These are phyloP conservation scores for Anthrax anthrax DNA, from an alignment of 2,888 invertebrate genomes.

Conservation along the genomic window DNA sequence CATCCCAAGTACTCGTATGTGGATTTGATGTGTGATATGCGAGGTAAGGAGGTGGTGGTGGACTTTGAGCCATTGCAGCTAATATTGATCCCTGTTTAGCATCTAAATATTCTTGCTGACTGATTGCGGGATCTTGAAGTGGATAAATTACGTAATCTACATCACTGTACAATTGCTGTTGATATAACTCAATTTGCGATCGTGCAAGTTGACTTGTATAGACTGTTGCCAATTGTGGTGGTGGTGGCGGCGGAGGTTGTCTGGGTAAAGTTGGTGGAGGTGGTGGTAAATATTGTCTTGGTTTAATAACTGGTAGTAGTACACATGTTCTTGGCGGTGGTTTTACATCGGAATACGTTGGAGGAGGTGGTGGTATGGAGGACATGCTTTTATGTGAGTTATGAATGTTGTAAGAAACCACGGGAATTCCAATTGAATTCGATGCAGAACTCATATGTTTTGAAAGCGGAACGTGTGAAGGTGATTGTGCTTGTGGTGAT, in stretches of 20 bases:
- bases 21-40: conserved; percentile 34
- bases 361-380: conserved; percentile 35
- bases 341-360: conserved; percentile 38
- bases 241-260: conserved; percentile 48
- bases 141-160: conserved; percentile 87
- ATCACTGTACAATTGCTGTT: conserved; percentile 79
- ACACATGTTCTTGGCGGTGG: conserved; percentile 39
- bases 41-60: conserved; percentile 43
- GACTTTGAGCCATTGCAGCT: conserved; percentile 49
- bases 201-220: conserved; percentile 54
- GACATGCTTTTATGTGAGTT: conserved; percentile 47
- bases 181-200: conserved; percentile 72
- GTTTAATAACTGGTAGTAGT: conserved; percentile 47
- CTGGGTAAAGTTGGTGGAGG: conserved; percentile 51
- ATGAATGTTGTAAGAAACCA: conserved; percentile 41
- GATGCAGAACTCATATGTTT: conserved; percentile 28
- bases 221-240: conserved; percentile 55
- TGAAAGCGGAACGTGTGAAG: conserved; percentile 24
- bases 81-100: conserved; percentile 56
- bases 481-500: conserved; percentile 11
- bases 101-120: conserved; percentile 82
- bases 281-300: conserved; percentile 44
- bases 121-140: conserved; percentile 74
- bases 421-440: conserved; percentile 31
- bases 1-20: conserved; percentile 26